Conservation (phyloP, 2,797 vertebrate species). For the Telmatherina bonti region DNA sequence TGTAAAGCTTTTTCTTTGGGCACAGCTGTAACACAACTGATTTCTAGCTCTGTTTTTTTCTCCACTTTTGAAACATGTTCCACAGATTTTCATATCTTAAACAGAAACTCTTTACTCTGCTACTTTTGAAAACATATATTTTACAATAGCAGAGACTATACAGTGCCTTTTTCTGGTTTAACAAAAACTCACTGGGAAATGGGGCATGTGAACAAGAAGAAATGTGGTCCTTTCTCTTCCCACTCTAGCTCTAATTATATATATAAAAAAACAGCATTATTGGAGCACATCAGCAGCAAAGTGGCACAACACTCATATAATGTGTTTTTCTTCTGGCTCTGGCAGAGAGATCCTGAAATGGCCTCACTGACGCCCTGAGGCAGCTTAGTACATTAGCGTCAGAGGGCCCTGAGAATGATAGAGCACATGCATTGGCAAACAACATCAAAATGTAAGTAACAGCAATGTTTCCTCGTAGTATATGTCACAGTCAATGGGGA, state of each 20-base stretch:
- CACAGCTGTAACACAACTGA: not conserved
- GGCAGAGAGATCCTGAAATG: slow-evolving; percentile 63
- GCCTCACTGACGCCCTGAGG: slow-evolving; percentile 62
- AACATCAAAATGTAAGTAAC: slow-evolving; percentile 61
- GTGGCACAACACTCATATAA: slow-evolving; percentile 42
- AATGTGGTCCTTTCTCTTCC: slow-evolving; percentile 21
- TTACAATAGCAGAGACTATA: not conserved
- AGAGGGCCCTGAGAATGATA: slow-evolving; percentile 68
- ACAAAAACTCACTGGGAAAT: slow-evolving; percentile 53
- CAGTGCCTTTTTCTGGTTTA: slow-evolving; percentile 23
- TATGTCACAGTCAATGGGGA: slow-evolving; percentile 35
- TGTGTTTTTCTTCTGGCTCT: slow-evolving; percentile 55
- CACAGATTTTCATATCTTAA: slow-evolving; percentile 2
- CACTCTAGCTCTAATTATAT: slow-evolving; percentile 41
- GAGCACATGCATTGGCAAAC: slow-evolving; percentile 60
- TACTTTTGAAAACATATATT: slow-evolving; percentile 5
- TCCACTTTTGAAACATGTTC: not conserved
- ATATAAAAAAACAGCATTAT: slow-evolving; percentile 31
- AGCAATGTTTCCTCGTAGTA: slow-evolving; percentile 29
- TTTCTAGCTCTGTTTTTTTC: not conserved
- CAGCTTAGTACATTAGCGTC: slow-evolving; percentile 78
- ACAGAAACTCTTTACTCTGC: slow-evolving; percentile 1
- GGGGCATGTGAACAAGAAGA: slow-evolving; percentile 39
- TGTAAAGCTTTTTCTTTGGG: slow-evolving; percentile 3
- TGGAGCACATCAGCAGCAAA: slow-evolving; percentile 50